phyloP scores from a whole-genome alignment of 2,113 vertebrate species.

The Chaenocephalus aceratus region DNA sequence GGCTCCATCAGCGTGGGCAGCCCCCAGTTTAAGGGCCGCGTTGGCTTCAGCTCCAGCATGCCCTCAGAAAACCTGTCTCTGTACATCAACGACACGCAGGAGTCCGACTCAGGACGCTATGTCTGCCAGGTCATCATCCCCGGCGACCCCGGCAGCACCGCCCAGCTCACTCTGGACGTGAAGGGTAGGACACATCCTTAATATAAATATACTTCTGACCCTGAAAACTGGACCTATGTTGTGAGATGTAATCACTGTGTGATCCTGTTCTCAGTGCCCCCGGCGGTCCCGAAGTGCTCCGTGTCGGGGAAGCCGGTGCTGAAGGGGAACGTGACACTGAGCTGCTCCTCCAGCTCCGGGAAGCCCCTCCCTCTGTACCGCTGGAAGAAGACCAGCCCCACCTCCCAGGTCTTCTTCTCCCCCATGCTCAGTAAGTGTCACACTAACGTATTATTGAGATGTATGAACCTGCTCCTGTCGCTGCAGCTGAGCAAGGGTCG shows the following conservation, averaged over 20 bases:
- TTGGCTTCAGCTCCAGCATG: conserved; percentile 78
- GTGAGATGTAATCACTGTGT: not conserved
- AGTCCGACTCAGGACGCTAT: conserved; percentile 88
- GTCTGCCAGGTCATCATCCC: conserved; percentile 82
- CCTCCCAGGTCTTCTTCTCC: conserved; percentile 84
- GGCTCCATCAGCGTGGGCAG: conserved; percentile 36
- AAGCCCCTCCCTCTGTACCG: conserved; percentile 87
- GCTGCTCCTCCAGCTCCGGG: conserved; percentile 85
- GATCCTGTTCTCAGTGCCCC: conserved; percentile 84
- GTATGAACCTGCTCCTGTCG: not conserved
- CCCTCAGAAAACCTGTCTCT: conserved; percentile 84
- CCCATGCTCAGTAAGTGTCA: conserved; percentile 84
- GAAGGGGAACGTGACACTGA: conserved; percentile 90
- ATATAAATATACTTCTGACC: too few species aligned
- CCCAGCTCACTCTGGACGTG: conserved; percentile 82
- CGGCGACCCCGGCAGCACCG: fast-evolving
- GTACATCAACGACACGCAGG: conserved; percentile 85
- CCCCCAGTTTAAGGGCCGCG: conserved; percentile 67
- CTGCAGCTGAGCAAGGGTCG: not conserved
- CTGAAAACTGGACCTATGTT: not conserved
- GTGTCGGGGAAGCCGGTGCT: conserved; percentile 80
- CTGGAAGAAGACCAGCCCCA: conserved; percentile 86
- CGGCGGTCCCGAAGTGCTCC: conserved; percentile 85
- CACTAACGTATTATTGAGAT: not conserved
- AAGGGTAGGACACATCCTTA: conserved; percentile 75